Conservation (phyloP, 2,113 vertebrate genomes). For the Centropristis striata region DNA sequence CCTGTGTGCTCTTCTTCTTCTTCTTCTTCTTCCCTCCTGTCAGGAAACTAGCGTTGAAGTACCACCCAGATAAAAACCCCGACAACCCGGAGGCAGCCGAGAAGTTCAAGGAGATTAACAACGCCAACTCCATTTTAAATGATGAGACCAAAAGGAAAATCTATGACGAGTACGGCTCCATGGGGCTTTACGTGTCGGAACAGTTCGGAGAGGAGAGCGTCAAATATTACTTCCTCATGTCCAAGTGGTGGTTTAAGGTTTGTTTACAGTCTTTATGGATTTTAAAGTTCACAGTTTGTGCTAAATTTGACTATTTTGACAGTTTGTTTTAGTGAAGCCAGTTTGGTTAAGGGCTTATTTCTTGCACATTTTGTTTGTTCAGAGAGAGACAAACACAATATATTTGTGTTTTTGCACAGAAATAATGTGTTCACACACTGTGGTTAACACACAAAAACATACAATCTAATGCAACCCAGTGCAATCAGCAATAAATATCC, state of each 20-base stretch:
- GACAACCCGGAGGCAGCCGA: constrained; percentile 91
- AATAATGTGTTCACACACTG: background rate
- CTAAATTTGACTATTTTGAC: background rate
- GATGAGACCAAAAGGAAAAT: constrained; percentile 91
- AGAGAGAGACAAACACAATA: background rate
- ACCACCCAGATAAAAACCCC: constrained; percentile 97
- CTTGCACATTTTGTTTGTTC: background rate
- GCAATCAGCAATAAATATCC: background rate
- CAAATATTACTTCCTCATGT: constrained; percentile 93
- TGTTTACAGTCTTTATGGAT: background rate
- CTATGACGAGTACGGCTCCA: constrained; percentile 93
- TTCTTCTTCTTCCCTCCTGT: background rate
- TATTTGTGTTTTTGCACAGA: background rate
- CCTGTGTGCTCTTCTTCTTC: background rate
- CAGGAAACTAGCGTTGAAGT: constrained; percentile 93
- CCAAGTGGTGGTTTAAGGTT: constrained; percentile 98
- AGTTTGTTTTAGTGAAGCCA: background rate
- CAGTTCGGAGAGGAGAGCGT: constrained; percentile 95
- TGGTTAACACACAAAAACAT: background rate
- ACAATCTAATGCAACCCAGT: background rate
- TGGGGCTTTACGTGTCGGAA: constrained; percentile 94
- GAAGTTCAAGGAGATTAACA: constrained; percentile 97
- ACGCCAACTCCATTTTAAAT: constrained; percentile 91
- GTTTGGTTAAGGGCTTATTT: no score
- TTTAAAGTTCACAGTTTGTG: background rate